Base-by-base conservation (phyloP, 2,888 invertebrate species). In the Notodonta ziczac region DNA sequence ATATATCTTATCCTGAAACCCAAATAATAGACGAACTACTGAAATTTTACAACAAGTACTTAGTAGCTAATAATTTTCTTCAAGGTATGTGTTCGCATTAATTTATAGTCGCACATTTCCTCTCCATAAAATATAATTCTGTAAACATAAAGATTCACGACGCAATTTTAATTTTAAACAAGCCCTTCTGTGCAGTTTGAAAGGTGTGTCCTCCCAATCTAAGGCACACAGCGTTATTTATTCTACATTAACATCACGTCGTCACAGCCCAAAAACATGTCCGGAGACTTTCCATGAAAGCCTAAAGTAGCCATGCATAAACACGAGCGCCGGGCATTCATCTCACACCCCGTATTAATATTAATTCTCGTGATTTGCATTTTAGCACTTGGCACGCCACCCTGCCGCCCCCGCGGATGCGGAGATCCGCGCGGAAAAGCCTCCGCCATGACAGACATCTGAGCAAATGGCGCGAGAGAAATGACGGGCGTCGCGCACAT, bases 381-480 rank as follows among this genome's bases (percentile, higher is more conserved):
- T 85, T 82, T 80, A 78, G 77, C 80, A 81, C 87, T 84, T 86
- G 74, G 73, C 68, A 48, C 52, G 62, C 44, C 71, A 73, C 73
- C 72, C 65, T 1, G 8, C 12, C 56, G 5, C 42, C 42, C 16
- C 10, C 40, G 56, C 56, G 44, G 40, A 39, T 10, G 54, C 13
- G 77, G 24, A 79, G 72, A 76, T 72, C 76, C 73, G 78, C 77
- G 76, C 35, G 81, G 84, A 89, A 90, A 24, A 87, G 85, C 86
- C 86, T 87, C 83, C 72, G 79, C 87, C 87, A 90, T 91, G 90
- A 91, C 84, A 87, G 85, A 89, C 88, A 82, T 80, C 82, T 71
- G 85, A 82, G 88, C 90, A 91, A 93, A 93, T 93, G 92, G 91
- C 76, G 85, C 89, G 93, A 83, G 85, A 88, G 89, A 89, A 88